These are phyloP conservation scores for Meloe dianella DNA, from an alignment of 2,888 invertebrate genomes.

Conservation along the genomic window DNA sequence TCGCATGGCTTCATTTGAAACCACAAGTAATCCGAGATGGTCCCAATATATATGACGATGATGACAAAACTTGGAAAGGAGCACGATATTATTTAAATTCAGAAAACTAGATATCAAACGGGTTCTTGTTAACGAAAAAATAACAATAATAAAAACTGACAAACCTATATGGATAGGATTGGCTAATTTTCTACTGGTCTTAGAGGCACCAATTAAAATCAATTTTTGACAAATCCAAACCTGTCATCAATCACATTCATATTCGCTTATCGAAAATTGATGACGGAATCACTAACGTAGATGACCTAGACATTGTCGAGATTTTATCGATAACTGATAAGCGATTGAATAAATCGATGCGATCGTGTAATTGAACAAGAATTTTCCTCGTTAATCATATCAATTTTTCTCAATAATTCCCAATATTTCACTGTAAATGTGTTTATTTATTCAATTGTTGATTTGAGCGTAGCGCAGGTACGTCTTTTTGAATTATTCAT, in stretches of 20 bases:
- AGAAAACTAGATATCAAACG: conserved; percentile 24
- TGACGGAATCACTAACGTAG: not conserved
- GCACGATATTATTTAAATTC: conserved; percentile 36
- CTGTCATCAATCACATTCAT: not conserved
- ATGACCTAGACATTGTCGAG: not conserved
- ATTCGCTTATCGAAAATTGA: not conserved
- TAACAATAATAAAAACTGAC: not conserved
- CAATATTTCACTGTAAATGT: not conserved
- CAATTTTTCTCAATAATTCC: not conserved
- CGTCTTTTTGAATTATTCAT: conserved; percentile 25
- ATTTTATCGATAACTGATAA: not conserved
- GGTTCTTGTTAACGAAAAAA: not conserved
- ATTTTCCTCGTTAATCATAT: not conserved
- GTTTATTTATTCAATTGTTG: not conserved
- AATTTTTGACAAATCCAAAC: not conserved
- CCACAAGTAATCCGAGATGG: conserved; percentile 54
- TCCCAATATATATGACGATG: conserved; percentile 25
- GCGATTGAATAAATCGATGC: not conserved
- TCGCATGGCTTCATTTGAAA: conserved; percentile 54
- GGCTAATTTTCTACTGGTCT: conserved; percentile 3
- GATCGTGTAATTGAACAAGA: not conserved
- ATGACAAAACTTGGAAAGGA: conserved; percentile 45
- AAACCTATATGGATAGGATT: not conserved
- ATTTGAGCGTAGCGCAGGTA: not conserved
- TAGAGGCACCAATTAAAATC: conserved; percentile 1